Conservation (phyloP, 1,140 invertebrate genomes). For the Chironomus tepperi region DNA sequence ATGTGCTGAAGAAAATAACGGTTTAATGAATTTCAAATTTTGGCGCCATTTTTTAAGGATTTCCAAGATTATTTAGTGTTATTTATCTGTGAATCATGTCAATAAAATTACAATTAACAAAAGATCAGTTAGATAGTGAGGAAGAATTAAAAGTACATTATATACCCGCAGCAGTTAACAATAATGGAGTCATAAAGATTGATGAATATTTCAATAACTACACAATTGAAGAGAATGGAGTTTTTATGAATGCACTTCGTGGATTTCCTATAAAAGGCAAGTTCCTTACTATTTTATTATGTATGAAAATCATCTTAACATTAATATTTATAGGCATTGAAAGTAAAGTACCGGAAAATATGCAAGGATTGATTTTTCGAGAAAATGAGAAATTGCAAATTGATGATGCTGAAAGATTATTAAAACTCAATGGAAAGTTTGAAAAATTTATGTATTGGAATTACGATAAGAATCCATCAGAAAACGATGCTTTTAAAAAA, state of each 20-base stretch:
- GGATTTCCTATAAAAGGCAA: constrained; percentile 52
- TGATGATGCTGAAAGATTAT: constrained; percentile 46
- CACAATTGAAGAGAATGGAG: constrained; percentile 42
- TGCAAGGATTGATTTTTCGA: constrained; percentile 51
- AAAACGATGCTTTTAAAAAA: constrained; percentile 52
- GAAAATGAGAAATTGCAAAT: constrained; percentile 47
- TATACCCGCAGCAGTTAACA: constrained; percentile 64
- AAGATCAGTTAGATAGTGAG: constrained; percentile 37
- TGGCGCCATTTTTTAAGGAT: no score
- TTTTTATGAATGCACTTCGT: constrained; percentile 49
- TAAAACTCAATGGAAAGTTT: constrained; percentile 51
- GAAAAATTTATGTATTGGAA: constrained; percentile 64
- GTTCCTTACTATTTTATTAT: no score
- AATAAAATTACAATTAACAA: constrained; percentile 45
- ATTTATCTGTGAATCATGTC: constrained; percentile 36
- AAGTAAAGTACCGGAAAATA: constrained; percentile 48
- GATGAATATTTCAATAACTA: constrained; percentile 58
- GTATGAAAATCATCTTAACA: no score
- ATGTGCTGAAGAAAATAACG: no score
- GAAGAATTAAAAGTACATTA: constrained; percentile 49
- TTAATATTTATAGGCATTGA: constrained; percentile 36
- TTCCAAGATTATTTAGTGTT: no score
- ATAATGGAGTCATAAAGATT: constrained; percentile 59
- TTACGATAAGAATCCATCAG: constrained; percentile 59
- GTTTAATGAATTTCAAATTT: no score